Percentiles rank a stretch among this genome's conserved stretches.
Evolutionary conservation across 2,113 vertebrate genomes (phyloP).

Genomic region (Tinamus guttatus): DNA sequence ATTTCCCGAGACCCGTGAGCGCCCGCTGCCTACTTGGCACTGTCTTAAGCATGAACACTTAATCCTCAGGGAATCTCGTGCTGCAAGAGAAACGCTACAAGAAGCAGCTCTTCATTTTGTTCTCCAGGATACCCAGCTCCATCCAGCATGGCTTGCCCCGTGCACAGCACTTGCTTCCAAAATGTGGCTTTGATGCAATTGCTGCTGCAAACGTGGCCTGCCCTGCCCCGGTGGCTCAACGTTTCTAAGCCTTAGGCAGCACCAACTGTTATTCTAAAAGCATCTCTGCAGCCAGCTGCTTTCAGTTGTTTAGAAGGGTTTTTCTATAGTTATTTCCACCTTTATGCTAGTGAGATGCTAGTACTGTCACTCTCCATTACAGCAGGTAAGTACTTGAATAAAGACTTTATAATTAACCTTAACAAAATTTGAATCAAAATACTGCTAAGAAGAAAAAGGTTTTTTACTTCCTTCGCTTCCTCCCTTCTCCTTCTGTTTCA

Average conservation of each 20-base stretch:
- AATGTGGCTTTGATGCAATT: accelerated
- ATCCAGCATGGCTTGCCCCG: accelerated
- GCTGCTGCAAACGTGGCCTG: not conserved
- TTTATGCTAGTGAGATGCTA: not conserved
- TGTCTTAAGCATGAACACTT: accelerated
- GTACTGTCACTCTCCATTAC: not conserved
- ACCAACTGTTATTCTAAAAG: not conserved
- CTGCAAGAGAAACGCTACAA: accelerated
- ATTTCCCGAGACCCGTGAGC: not conserved
- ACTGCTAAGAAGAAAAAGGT: not conserved
- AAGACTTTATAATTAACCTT: not conserved
- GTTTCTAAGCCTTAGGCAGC: not conserved
- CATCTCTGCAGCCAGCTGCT: not conserved
- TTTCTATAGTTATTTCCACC: not conserved
- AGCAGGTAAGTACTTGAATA: not conserved
- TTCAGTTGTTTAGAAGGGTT: not conserved
- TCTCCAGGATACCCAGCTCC: accelerated
- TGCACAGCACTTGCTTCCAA: not conserved
- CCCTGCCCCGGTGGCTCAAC: not conserved
- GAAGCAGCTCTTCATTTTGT: not conserved
- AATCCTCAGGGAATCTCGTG: not conserved
- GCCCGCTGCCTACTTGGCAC: not conserved
- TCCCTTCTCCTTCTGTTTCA: not conserved
- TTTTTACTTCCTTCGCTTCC: not conserved
- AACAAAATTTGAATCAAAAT: constrained; percentile 17